Percentiles rank a stretch among this genome's conserved stretches.
Evolutionary conservation across 2,797 vertebrate species (phyloP).

Genomic region (Megalops cyprinoides): DNA sequence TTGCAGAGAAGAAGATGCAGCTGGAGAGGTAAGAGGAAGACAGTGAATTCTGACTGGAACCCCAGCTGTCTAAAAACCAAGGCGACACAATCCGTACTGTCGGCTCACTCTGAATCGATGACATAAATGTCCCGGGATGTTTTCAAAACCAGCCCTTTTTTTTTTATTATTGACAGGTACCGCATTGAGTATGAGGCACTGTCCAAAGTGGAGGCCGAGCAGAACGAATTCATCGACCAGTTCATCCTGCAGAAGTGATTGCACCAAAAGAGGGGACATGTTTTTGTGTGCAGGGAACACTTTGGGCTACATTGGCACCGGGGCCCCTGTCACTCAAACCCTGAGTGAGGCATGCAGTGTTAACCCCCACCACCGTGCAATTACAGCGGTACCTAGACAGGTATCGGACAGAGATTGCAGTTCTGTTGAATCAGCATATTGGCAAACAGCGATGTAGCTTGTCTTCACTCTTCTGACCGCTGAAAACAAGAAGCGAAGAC

Average conservation of each 20-base stretch:
- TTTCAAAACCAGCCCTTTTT: neutral
- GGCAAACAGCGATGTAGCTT: neutral
- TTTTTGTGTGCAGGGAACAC: neutral
- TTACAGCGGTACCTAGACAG: neutral
- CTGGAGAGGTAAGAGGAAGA: constrained; percentile 82
- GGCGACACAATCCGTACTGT: no score
- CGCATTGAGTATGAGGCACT: constrained; percentile 79
- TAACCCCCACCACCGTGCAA: neutral
- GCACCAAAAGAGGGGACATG: neutral
- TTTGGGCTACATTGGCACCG: neutral
- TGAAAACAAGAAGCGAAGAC: neutral
- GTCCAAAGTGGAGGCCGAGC: constrained; percentile 81
- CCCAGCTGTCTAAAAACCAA: no score
- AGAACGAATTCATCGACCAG: constrained; percentile 84
- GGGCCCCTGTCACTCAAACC: neutral
- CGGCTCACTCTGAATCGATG: neutral
- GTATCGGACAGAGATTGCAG: neutral
- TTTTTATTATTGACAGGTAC: constrained; percentile 62
- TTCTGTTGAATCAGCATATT: neutral
- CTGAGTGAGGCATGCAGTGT: neutral
- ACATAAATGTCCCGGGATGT: neutral
- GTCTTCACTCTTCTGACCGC: neutral
- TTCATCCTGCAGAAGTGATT: constrained; percentile 81
- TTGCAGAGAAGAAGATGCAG: constrained; percentile 93
- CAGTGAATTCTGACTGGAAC: no score